A percentile compares a stretch with the other conserved stretches of the same genome.
phyloP scores from a whole-genome alignment of 2,797 vertebrate species.

The Halcyon smyrnensis region DNA sequence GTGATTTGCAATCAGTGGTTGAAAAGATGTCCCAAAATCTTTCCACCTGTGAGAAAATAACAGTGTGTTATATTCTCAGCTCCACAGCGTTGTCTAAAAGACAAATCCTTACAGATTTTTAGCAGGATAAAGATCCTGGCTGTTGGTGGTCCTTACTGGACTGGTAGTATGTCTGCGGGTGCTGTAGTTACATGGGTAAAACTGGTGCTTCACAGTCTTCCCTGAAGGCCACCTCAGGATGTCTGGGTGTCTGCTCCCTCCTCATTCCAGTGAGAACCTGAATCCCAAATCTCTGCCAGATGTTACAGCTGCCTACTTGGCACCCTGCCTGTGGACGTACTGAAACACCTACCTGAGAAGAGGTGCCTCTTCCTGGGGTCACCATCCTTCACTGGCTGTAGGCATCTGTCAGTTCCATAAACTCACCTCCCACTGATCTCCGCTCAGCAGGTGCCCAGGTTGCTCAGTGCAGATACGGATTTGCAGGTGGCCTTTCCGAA shows the following conservation, averaged over 20 bases:
- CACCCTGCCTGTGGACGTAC: neutral
- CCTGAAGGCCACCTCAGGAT: neutral
- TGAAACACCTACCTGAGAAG: neutral
- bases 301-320: neutral
- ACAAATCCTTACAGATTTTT: neutral
- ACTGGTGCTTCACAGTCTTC: neutral
- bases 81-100: neutral
- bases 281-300: neutral
- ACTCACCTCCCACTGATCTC: fast-evolving
- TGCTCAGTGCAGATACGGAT: neutral
- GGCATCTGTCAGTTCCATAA: neutral
- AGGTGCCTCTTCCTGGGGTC: neutral
- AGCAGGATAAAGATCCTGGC: neutral
- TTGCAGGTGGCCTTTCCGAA: neutral
- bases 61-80: neutral
- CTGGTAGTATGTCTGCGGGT: neutral
- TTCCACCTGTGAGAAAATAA: neutral
- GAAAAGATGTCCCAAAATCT: neutral
- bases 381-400: fast-evolving
- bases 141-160: neutral
- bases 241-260: neutral
- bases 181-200: neutral
- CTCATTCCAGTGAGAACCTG: neutral
- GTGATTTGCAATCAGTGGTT: neutral
- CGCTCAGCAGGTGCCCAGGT: neutral